Evolutionary conservation across 2,888 invertebrate species (phyloP), one percentile per base, ranked within the genome.

Genomic region (Andrena chrysosceles): DNA sequence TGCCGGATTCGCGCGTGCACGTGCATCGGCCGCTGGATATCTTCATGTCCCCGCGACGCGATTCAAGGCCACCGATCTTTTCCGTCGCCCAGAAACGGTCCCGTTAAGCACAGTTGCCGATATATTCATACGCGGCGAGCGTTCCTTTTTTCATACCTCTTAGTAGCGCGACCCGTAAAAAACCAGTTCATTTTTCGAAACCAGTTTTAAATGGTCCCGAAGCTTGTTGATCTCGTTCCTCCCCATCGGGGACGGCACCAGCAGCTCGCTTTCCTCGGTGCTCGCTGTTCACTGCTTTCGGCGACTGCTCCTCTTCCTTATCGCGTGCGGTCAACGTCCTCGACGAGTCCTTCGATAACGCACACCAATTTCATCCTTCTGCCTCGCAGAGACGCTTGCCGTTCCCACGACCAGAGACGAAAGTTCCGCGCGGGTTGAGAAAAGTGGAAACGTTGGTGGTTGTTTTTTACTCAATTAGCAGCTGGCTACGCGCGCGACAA

Each of bases 31-130:
- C 54, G 20, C 60, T 49, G 60, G 54, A 66, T 75, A 69, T 63
- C 49, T 72, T 60, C 62, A 33, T 54, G 75, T 23, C 42, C 3
- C 26, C 35, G n/a, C 20, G 29, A 20, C 4, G 67, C 16, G 64
- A 72, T 35, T 75, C 84, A 83, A 83, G 77, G 73, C 73, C 69
- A 42, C 78, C 52, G 29, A 20, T 31, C 81, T 79, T 82, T 76
- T 72, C 62, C 31, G 42, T 48, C 10, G 71, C 66, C 68, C 77
- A 35, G 20, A 16, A 54, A n/a, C 70, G 33, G 80, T 87, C 81
- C 87, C 85, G 87, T 87, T 85, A 85, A 79, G 52, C 77, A 59
- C 79, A 62, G 48, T 54, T 60, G 63, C 29, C 74, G 63, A 84
- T 83, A 71, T 71, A 83, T 75, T 83, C 71, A 54, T 63, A 54